Conservation (phyloP, 2,888 invertebrate species). For the Apamea epomidion region DNA sequence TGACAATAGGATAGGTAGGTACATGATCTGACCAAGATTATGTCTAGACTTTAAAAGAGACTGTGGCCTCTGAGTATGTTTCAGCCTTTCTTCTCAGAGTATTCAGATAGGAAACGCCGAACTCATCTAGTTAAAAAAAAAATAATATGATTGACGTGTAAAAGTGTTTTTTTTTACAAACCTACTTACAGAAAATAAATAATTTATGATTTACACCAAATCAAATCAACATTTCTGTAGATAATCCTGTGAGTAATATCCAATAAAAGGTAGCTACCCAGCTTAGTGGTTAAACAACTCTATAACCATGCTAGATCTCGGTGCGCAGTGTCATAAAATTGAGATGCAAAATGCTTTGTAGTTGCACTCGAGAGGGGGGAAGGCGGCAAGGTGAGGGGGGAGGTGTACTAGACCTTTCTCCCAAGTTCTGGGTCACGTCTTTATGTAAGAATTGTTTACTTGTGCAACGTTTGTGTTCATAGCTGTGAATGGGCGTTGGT, state of each 20-base stretch:
- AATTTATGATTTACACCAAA: not conserved
- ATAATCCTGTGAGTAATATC: not conserved
- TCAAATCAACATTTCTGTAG: not conserved
- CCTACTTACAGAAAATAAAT: too few species aligned
- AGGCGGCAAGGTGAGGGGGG: constrained; percentile 38
- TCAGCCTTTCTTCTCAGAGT: too few species aligned
- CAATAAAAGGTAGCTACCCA: not conserved
- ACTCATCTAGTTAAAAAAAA: too few species aligned
- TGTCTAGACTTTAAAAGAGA: too few species aligned
- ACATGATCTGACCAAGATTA: too few species aligned
- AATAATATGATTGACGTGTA: too few species aligned
- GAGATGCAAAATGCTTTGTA: constrained; percentile 75
- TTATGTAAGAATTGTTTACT: constrained; percentile 79
- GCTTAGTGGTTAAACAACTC: constrained; percentile 62
- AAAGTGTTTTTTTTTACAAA: too few species aligned
- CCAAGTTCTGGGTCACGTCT: constrained; percentile 88
- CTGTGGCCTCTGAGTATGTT: too few species aligned
- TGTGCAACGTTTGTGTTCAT: constrained; percentile 71
- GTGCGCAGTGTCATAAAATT: constrained; percentile 75
- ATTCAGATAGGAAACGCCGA: too few species aligned
- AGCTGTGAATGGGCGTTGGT: constrained; percentile 64
- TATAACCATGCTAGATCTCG: constrained; percentile 51
- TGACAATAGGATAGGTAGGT: not conserved
- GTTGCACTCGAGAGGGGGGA: constrained; percentile 58
- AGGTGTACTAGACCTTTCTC: constrained; percentile 86